phyloP scores from a whole-genome alignment of 1,140 invertebrate species.

The Macrobrachium nipponense region DNA sequence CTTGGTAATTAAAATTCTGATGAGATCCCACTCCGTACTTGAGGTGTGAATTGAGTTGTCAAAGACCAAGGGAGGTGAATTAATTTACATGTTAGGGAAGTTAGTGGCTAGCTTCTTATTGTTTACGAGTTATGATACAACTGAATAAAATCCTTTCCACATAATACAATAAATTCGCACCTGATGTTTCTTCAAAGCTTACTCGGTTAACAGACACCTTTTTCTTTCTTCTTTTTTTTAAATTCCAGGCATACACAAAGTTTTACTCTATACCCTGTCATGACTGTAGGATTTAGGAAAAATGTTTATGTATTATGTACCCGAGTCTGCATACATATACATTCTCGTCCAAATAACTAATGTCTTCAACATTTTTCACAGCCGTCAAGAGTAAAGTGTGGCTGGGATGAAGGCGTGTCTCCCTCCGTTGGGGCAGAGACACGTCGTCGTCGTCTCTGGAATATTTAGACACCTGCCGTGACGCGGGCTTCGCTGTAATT shows the following conservation, averaged over 20 bases:
- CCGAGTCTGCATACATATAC: conserved; percentile 49
- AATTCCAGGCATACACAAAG: background rate
- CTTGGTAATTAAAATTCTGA: conserved; percentile 52
- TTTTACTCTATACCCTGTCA: no score
- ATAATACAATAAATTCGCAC: no score
- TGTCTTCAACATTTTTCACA: conserved; percentile 45
- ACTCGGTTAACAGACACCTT: no score
- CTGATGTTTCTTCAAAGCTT: background rate
- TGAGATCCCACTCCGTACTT: conserved; percentile 43
- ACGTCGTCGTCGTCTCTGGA: background rate
- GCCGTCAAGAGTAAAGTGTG: conserved; percentile 7
- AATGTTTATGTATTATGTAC: conserved; percentile 31
- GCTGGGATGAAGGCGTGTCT: conserved; percentile 18
- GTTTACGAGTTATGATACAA: conserved; percentile 50
- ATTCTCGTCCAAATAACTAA: conserved; percentile 38
- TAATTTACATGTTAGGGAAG: conserved; percentile 55
- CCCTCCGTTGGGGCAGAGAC: conserved; percentile 30
- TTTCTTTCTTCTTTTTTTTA: no score
- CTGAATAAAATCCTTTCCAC: background rate
- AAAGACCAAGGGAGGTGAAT: conserved; percentile 50
- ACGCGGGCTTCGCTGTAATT: conserved; percentile 44
- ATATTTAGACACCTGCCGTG: conserved; percentile 32
- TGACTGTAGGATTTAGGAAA: background rate
- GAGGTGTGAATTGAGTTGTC: conserved; percentile 58
- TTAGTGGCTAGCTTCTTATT: conserved; percentile 6